A percentile compares a stretch with the other conserved stretches of the same genome.
Evolutionary conservation across 2,888 invertebrate species (phyloP).

Genomic region (Synanthedon tipuliformis): DNA sequence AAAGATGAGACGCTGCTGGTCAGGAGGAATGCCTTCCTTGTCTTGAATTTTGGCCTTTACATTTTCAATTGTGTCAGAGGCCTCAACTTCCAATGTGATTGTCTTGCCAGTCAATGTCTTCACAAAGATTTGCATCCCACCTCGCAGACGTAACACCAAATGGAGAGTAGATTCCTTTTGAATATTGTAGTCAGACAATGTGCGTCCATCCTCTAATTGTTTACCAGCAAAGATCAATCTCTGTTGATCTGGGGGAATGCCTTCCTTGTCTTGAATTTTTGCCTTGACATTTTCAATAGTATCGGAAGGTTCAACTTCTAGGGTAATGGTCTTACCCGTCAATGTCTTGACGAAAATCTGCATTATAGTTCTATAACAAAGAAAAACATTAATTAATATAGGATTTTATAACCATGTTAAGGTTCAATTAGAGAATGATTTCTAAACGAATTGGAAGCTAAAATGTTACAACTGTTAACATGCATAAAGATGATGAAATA

Average conservation of each 20-base stretch:
- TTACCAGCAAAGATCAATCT: constrained; percentile 93
- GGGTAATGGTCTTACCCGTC: constrained; percentile 92
- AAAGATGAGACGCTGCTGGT: constrained; percentile 63
- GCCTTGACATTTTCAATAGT: constrained; percentile 96
- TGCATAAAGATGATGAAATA: neutral
- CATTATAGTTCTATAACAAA: constrained; percentile 59
- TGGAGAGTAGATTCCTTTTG: constrained; percentile 96
- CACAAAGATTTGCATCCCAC: constrained; percentile 96
- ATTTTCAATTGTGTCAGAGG: constrained; percentile 72
- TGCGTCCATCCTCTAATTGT: constrained; percentile 94
- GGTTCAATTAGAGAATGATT: too few relatives aligned
- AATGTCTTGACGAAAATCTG: constrained; percentile 98
- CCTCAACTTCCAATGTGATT: constrained; percentile 90
- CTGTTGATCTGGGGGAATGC: constrained; percentile 92
- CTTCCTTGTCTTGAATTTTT: constrained; percentile 92
- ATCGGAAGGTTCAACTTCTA: constrained; percentile 92
- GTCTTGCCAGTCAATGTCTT: constrained; percentile 95
- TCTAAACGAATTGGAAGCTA: neutral
- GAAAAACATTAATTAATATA: neutral
- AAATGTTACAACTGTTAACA: neutral
- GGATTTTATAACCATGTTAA: neutral
- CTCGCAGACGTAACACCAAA: constrained; percentile 92
- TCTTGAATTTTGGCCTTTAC: constrained; percentile 71
- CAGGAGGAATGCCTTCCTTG: constrained; percentile 72
- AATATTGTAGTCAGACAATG: constrained; percentile 92